These are phyloP conservation scores for Mola mola DNA, from an alignment of 2,113 vertebrate genomes.

Conservation along the genomic window DNA sequence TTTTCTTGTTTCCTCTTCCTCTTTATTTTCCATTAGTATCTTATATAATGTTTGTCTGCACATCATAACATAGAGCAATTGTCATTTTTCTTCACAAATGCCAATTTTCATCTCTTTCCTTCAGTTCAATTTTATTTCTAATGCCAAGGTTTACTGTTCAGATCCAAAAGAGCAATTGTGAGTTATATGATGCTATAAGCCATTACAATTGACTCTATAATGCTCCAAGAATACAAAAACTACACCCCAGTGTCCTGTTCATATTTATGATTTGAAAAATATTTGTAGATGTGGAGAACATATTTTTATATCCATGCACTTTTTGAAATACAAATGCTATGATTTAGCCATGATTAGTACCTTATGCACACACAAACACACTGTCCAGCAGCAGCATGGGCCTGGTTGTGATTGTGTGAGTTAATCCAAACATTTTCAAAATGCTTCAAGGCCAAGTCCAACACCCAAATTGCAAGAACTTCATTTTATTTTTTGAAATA, in stretches of 20 bases:
- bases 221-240: conserved; percentile 1
- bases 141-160: no score
- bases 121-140: no score
- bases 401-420: conserved; percentile 13
- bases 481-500: no score
- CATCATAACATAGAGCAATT: no score
- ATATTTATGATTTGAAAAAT: conserved; percentile 27
- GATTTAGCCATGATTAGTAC: conserved; percentile 46
- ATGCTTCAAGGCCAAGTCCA: not conserved
- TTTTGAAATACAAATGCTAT: conserved; percentile 26
- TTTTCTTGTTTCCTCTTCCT: no score
- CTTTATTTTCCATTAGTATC: no score
- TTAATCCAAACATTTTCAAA: not conserved
- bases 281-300: conserved; percentile 19
- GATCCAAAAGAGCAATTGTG: no score
- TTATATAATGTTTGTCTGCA: no score
- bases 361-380: not conserved
- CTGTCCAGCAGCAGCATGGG: not conserved
- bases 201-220: conserved; percentile 3
- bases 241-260: conserved; percentile 1
- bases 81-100: no score
- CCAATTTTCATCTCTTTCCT: no score
- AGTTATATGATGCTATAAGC: conserved; percentile 10
- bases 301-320: conserved; percentile 29
- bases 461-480: not conserved